A percentile compares a stretch with the other conserved stretches of the same genome.
Conservation (phyloP, 2,888 invertebrate species). For the Acronicta alni region DNA sequence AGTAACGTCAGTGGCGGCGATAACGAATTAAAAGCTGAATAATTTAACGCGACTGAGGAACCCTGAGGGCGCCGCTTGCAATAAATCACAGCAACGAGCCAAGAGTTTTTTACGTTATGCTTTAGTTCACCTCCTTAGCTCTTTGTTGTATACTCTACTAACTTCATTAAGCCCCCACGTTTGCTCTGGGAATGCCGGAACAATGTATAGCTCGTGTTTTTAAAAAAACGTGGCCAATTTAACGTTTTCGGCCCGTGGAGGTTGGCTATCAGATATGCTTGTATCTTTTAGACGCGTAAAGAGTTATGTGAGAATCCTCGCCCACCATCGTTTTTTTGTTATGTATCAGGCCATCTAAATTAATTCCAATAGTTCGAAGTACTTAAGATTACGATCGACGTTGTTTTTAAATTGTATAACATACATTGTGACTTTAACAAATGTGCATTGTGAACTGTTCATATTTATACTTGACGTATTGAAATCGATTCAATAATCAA, state of each 20-base stretch:
- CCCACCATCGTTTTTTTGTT: conserved; percentile 59
- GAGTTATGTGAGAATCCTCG: conserved; percentile 81
- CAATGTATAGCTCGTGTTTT: conserved; percentile 75
- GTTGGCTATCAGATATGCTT: conserved; percentile 71
- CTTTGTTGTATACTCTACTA: conserved; percentile 77
- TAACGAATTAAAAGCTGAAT: conserved; percentile 89
- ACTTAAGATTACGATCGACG: conserved; percentile 44
- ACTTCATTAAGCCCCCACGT: conserved; percentile 77
- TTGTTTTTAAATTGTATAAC: conserved; percentile 41
- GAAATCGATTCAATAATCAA: conserved; percentile 27
- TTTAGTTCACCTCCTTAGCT: conserved; percentile 81
- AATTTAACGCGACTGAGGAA: conserved; percentile 82
- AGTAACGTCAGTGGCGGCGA: conserved; percentile 81
- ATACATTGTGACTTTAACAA: conserved; percentile 34
- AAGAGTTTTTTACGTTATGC: conserved; percentile 83
- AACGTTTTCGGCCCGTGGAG: conserved; percentile 72
- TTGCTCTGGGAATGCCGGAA: conserved; percentile 76
- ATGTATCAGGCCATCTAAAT: conserved; percentile 59
- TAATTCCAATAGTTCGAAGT: conserved; percentile 46
- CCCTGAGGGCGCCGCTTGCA: conserved; percentile 72
- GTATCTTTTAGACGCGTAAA: conserved; percentile 69
- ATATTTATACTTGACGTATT: conserved; percentile 23
- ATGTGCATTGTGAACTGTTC: conserved; percentile 34
- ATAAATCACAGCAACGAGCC: conserved; percentile 84
- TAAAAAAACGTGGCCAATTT: conserved; percentile 78